Conservation (phyloP, 2,797 vertebrate species). For the Urocyon cinereoargenteus region DNA sequence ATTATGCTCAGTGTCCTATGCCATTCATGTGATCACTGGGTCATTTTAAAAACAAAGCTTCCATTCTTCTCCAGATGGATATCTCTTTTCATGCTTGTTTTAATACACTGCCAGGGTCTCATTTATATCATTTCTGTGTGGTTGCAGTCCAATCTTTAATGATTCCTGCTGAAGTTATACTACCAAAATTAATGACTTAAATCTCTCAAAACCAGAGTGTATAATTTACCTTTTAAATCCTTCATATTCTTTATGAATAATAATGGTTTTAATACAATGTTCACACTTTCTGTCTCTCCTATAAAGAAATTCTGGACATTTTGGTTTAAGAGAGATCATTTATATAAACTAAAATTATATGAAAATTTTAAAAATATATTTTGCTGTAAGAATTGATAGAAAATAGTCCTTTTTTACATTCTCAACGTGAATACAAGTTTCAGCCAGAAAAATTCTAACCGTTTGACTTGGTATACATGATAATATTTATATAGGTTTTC, state of each 20-base stretch:
- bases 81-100: not conserved
- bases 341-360: not conserved
- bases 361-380: not conserved
- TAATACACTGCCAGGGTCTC: not conserved
- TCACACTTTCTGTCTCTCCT: not conserved
- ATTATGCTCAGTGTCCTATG: not conserved
- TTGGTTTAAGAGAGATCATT: not conserved
- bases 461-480: not conserved
- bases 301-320: not conserved
- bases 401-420: not conserved
- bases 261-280: not conserved
- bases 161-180: not conserved
- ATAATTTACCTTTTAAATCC: not conserved
- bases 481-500: not conserved
- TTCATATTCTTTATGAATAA: not conserved
- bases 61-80: not conserved
- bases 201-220: conserved; percentile 31
- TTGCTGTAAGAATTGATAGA: not conserved
- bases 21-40: not conserved
- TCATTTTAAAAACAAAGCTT: not conserved
- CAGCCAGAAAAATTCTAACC: not conserved
- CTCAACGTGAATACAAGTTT: not conserved
- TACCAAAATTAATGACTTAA: conserved; percentile 13
- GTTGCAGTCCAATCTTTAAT: not conserved
- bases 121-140: not conserved